A percentile compares a stretch with the other conserved stretches of the same genome.
These are phyloP conservation scores for Melanotaenia pygmaea DNA, from an alignment of 2,797 vertebrate species.

Conservation along the genomic window DNA sequence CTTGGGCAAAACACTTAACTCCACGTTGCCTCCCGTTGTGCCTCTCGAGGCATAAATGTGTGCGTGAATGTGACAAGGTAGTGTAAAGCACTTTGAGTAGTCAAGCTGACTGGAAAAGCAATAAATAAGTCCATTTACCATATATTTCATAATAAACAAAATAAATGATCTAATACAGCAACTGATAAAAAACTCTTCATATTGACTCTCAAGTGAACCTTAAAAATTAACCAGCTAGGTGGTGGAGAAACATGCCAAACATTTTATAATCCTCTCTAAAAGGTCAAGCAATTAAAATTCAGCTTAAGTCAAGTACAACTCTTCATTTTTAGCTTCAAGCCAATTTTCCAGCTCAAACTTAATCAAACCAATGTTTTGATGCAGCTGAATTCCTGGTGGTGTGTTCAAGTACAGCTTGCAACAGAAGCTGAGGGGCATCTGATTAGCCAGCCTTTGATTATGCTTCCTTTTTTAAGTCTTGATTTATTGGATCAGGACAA, in stretches of 20 bases:
- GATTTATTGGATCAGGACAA: constrained; percentile 3
- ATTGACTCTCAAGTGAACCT: too few relatives aligned
- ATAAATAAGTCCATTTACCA: too few relatives aligned
- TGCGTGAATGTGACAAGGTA: too few relatives aligned
- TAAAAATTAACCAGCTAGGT: too few relatives aligned
- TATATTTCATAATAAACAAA: background rate
- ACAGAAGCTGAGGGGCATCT: background rate
- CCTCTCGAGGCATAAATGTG: too few relatives aligned
- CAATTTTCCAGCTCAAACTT: constrained; percentile 13
- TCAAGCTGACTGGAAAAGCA: too few relatives aligned
- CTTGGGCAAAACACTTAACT: too few relatives aligned
- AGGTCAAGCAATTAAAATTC: constrained; percentile 17
- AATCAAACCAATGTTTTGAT: constrained; percentile 22
- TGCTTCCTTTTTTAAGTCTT: constrained; percentile 1
- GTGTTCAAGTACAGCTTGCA: constrained; percentile 14
- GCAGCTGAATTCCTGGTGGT: background rate
- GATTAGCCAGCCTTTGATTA: constrained; percentile 11
- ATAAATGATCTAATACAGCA: background rate
- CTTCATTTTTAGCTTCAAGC: constrained; percentile 20
- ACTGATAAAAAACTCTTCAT: too few relatives aligned
- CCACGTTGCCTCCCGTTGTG: too few relatives aligned
- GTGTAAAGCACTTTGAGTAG: too few relatives aligned
- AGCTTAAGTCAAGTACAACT: constrained; percentile 14
- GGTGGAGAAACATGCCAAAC: constrained; percentile 1
- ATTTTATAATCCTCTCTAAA: constrained; percentile 9